A percentile compares a stretch with the other conserved stretches of the same genome.
Evolutionary conservation across 2,797 vertebrate genomes (phyloP).

Genomic region (Melopsittacus undulatus): DNA sequence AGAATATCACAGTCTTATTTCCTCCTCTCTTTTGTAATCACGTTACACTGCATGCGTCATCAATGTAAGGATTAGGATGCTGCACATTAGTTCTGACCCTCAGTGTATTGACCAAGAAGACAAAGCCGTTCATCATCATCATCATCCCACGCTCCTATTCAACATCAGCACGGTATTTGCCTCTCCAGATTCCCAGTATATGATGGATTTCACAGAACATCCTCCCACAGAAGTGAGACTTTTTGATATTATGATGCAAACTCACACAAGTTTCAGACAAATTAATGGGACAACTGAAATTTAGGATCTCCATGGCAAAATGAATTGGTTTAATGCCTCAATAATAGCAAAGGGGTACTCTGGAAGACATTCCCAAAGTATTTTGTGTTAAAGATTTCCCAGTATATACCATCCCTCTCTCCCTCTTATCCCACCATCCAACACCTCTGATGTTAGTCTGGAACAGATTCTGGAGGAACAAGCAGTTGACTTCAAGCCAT

Average conservation of each 20-base stretch:
- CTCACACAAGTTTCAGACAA: not conserved
- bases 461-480: not conserved
- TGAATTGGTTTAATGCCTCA: not conserved
- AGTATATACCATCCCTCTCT: not conserved
- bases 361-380: rapidly evolving
- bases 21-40: not conserved
- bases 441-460: not conserved
- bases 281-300: not conserved
- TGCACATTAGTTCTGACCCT: not conserved
- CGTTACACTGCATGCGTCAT: not conserved
- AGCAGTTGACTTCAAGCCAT: not conserved
- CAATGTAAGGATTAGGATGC: not conserved
- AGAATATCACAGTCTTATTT: not conserved
- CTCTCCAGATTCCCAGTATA: not conserved
- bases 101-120: not conserved
- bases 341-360: not conserved
- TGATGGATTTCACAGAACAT: not conserved
- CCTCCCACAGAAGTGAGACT: rapidly evolving
- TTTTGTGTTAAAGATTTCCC: not conserved
- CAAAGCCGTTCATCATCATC: not conserved
- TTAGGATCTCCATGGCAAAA: rapidly evolving
- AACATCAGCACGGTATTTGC: rapidly evolving
- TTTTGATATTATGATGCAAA: not conserved
- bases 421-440: not conserved
- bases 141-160: not conserved